Conservation (phyloP, 2,888 invertebrate genomes). For the Argyra leucocephala region DNA sequence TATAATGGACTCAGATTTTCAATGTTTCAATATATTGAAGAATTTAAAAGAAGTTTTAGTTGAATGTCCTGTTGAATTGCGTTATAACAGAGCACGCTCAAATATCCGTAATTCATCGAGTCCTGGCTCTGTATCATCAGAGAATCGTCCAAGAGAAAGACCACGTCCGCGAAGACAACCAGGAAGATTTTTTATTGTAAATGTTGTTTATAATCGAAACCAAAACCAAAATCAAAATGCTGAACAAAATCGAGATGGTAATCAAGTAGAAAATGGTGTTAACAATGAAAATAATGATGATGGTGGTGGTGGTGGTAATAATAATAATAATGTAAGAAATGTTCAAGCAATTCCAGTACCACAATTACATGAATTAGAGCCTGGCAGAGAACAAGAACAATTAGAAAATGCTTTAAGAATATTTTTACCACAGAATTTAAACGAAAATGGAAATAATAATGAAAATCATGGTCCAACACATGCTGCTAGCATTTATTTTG, state of each 20-base stretch:
- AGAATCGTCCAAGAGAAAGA: neutral
- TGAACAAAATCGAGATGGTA: neutral
- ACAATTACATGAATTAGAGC: conserved; percentile 8
- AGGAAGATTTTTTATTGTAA: conserved; percentile 10
- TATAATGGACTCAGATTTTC: conserved; percentile 51
- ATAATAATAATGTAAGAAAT: neutral
- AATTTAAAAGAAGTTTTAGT: conserved; percentile 47
- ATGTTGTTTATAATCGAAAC: neutral
- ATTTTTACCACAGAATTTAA: neutral
- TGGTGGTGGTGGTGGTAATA: neutral
- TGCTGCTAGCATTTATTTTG: conserved; percentile 13
- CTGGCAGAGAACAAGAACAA: conserved; percentile 10
- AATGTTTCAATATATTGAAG: conserved; percentile 48
- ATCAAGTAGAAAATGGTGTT: neutral
- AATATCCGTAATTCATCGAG: conserved; percentile 13
- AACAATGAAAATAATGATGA: neutral
- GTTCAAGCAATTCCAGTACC: neutral
- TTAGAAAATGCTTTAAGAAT: conserved; percentile 10
- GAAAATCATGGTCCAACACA: neutral
- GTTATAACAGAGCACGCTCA: conserved; percentile 12
- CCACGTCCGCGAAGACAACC: conserved; percentile 12
- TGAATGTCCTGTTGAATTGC: conserved; percentile 39
- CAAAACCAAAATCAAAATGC: neutral
- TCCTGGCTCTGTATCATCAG: conserved; percentile 7
- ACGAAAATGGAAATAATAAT: neutral